A percentile compares a stretch with the other conserved stretches of the same genome.
Conservation (phyloP, 2,888 invertebrate species). For the Neoascia interrupta region DNA sequence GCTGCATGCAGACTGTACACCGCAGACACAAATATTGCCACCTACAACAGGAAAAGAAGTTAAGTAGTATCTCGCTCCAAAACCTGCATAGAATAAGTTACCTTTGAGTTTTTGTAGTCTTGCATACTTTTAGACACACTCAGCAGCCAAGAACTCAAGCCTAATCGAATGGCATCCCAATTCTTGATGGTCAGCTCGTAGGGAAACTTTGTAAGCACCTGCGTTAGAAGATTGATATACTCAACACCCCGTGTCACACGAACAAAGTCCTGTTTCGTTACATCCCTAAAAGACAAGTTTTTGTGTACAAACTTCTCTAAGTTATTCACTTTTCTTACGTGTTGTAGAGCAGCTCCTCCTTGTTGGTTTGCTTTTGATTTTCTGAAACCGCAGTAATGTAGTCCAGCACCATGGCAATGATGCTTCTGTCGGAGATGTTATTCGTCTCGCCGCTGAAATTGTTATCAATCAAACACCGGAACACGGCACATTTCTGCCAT, state of each 20-base stretch:
- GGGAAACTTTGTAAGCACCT: conserved; percentile 75
- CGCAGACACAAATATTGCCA: conserved; percentile 80
- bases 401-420: conserved; percentile 74
- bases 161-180: conserved; percentile 89
- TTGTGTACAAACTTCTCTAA: not conserved
- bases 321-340: no score
- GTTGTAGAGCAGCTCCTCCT: conserved; percentile 80
- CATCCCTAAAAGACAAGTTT: conserved; percentile 67
- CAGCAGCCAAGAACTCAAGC: conserved; percentile 85
- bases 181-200: conserved; percentile 78
- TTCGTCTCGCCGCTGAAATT: conserved; percentile 75
- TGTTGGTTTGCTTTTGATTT: conserved; percentile 73
- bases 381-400: conserved; percentile 77
- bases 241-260: conserved; percentile 75
- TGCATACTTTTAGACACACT: conserved; percentile 80
- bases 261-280: conserved; percentile 72
- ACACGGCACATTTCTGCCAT: conserved; percentile 75
- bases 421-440: conserved; percentile 74
- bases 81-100: conserved; percentile 71
- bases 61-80: not conserved
- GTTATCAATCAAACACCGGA: conserved; percentile 75
- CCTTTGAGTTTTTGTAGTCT: conserved; percentile 81
- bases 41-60: conserved; percentile 72
- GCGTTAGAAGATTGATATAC: conserved; percentile 76
- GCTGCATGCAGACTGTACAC: conserved; percentile 81